Base-by-base conservation (phyloP, 2,797 vertebrate species). In the Manis crassicaudata region DNA sequence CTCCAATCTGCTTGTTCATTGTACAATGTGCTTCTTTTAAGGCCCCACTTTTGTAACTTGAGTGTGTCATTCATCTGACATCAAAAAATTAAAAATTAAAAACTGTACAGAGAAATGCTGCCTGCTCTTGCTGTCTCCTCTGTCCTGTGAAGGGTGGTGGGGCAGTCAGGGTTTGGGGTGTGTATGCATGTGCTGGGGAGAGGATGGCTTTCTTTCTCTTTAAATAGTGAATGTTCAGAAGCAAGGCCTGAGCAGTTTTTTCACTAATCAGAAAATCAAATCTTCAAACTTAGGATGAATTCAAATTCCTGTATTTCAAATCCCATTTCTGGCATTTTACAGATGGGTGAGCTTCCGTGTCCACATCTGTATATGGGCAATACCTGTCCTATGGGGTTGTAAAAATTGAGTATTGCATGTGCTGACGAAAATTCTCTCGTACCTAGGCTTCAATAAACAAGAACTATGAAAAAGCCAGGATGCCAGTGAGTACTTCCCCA, bases 1-100 rank as follows among this genome's bases (percentile, higher is more conserved):
- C 97, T 97, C 94, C 97, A 88, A 94, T 97, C 97, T 96, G 97
- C 97, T 97, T 96, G 96, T 98, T 97, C 97, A 97, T 97, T 97
- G 98, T 98, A 97, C 94, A 97, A 96, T 98, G 97, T 97, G 98
- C 97, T 98, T 98, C 97, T 98, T 98, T 98, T 98, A 98, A 97
- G 93, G 96, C 93, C 97, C 92, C 94, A 86, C 97, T 98, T 98
- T 97, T 98, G 98, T 98, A 98, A 97, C 97, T 97, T 97, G 97
- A 95, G 97, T 97, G 98, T 97, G 98, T 97, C 97, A 98, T 98
- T 98, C 98, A 97, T 97, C 97, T 95, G 97, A 97, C 97, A 97
- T 97, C 95, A 96, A 97, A 98, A 98, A 97, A 98, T 97, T 92
- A 98, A 98, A 97, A 98, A 88, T 93, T 84, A 97, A 98, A 97